A percentile compares a stretch with the other conserved stretches of the same genome.
Conservation (phyloP, 2,888 invertebrate genomes). For the Tipula unca region DNA sequence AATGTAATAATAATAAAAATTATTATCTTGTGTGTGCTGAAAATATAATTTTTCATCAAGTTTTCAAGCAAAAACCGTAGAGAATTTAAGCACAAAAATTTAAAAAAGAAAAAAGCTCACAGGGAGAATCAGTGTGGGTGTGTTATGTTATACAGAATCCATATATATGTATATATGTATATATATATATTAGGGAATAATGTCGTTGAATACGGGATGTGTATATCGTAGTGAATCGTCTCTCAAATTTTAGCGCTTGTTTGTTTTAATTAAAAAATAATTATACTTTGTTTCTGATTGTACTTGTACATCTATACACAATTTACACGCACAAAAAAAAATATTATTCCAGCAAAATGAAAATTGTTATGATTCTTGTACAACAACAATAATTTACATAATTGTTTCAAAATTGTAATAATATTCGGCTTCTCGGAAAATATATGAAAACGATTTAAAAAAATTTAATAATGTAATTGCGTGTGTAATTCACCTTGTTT, state of each 20-base stretch:
- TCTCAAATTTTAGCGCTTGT: neutral
- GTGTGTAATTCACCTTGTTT: too few relatives aligned
- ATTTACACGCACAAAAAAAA: neutral
- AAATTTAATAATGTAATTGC: neutral
- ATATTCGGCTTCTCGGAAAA: too few relatives aligned
- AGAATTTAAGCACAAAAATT: neutral
- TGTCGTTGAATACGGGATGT: neutral
- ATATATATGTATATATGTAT: too few relatives aligned
- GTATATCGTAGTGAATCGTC: neutral
- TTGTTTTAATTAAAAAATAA: constrained; percentile 8
- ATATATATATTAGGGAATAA: neutral
- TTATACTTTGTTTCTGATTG: neutral
- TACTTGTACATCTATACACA: neutral
- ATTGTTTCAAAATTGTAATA: too few relatives aligned
- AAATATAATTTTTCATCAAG: neutral
- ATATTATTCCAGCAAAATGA: neutral
- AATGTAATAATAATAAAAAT: neutral
- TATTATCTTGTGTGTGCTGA: neutral
- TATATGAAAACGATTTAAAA: too few relatives aligned
- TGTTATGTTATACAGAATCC: neutral
- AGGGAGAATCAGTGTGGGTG: neutral
- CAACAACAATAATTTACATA: neutral
- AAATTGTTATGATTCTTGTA: neutral
- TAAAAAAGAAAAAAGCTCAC: neutral
- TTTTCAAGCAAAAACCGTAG: neutral